Conservation (phyloP, 2,888 invertebrate species). For the Ectemnius cavifrons region DNA sequence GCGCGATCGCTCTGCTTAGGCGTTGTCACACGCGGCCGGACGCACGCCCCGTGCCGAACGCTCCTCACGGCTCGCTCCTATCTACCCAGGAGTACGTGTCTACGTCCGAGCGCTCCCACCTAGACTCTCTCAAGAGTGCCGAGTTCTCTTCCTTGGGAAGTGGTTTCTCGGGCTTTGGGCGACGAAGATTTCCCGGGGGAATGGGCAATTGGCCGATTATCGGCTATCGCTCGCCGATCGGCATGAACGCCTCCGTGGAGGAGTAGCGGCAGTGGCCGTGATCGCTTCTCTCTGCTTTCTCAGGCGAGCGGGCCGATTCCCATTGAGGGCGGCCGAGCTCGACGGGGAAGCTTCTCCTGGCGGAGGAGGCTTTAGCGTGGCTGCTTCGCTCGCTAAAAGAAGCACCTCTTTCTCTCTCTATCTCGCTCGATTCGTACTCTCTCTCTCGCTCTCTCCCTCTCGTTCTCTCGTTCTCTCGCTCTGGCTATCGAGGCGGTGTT, state of each 20-base stretch:
- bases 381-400: background rate
- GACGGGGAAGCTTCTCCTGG: background rate
- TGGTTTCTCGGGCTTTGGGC: no score
- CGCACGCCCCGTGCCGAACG: constrained; percentile 58
- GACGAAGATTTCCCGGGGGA: no score
- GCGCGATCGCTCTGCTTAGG: constrained; percentile 64
- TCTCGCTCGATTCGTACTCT: no score
- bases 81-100: no score
- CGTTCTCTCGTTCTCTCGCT: constrained; percentile 14
- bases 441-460: background rate
- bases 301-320: constrained; percentile 1
- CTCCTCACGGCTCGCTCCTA: constrained; percentile 24
- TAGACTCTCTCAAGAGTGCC: constrained; percentile 26
- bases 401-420: background rate
- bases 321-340: background rate
- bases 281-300: constrained; percentile 6
- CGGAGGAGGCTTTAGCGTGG: background rate
- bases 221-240: constrained; percentile 6
- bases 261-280: constrained; percentile 30
- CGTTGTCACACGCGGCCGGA: constrained; percentile 67
- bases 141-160: background rate
- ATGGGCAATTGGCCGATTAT: no score
- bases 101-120: background rate
- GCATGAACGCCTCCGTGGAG: constrained; percentile 39
- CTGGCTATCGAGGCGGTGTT: no score